A percentile compares a stretch with the other conserved stretches of the same genome.
Evolutionary conservation across 2,797 vertebrate species (phyloP).

Genomic region (Sus cebifrons): DNA sequence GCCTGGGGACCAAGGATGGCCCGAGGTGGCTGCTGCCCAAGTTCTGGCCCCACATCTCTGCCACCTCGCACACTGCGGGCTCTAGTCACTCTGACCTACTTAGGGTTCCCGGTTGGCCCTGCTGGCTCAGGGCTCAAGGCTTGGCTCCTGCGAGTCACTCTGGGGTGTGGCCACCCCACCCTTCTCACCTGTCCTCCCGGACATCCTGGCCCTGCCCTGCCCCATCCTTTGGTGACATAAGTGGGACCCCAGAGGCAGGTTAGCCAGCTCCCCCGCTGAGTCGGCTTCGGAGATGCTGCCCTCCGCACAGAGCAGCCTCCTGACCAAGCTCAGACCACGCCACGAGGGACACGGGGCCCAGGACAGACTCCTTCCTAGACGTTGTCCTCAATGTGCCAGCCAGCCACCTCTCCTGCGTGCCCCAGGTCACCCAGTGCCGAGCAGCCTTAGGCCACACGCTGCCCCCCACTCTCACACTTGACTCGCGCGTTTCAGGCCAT

Average conservation of each 20-base stretch:
- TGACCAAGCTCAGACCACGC: neutral
- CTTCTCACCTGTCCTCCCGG: constrained; percentile 36
- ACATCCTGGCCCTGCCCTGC: neutral
- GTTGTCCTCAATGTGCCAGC: neutral
- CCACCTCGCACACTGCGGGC: neutral
- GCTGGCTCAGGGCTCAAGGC: constrained; percentile 50
- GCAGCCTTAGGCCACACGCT: neutral
- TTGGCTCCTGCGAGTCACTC: constrained; percentile 37
- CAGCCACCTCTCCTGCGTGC: neutral
- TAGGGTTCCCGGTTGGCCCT: constrained; percentile 7
- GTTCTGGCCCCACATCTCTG: neutral
- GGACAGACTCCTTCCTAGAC: neutral
- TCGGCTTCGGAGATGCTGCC: neutral
- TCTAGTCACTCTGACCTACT: constrained; percentile 78
- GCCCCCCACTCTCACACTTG: neutral
- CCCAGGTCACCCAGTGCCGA: neutral
- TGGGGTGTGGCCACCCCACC: constrained; percentile 15
- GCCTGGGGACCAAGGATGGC: neutral
- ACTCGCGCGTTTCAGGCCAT: too few species aligned
- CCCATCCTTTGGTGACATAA: constrained; percentile 50
- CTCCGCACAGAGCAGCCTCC: neutral
- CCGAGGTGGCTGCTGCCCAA: neutral
- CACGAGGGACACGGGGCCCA: neutral
- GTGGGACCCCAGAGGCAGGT: constrained; percentile 11
- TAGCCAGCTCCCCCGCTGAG: neutral